These are phyloP conservation scores for Amblyjoppa fuscipennis DNA, from an alignment of 2,888 invertebrate species.

Conservation along the genomic window DNA sequence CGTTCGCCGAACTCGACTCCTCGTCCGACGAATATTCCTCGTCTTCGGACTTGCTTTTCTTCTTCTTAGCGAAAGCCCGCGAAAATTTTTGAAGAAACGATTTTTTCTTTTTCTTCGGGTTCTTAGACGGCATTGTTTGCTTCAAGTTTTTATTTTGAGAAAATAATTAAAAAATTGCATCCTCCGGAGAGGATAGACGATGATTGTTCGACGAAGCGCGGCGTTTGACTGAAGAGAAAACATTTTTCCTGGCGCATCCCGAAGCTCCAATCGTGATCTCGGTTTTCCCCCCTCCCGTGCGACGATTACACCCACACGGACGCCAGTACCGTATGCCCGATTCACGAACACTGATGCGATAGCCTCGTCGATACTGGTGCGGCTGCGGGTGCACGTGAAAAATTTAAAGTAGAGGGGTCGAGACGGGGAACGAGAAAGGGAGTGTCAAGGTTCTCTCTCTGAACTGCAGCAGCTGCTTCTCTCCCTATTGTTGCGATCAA, in stretches of 20 bases:
- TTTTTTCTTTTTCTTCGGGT: conserved; percentile 55
- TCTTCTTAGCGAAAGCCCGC: conserved; percentile 42
- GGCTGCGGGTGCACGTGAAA: not conserved
- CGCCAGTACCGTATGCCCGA: conserved; percentile 21
- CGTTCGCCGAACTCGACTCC: not conserved
- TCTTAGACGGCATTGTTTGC: conserved; percentile 42
- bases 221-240: conserved; percentile 40
- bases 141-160: not conserved
- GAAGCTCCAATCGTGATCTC: conserved; percentile 16
- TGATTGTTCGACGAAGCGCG: conserved; percentile 14
- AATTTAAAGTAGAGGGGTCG: not conserved
- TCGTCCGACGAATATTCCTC: conserved; percentile 27
- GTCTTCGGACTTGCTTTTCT: conserved; percentile 9
- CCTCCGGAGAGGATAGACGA: not conserved
- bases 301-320: conserved; percentile 30
- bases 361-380: not conserved
- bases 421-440: conserved; percentile 3
- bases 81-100: conserved; percentile 57
- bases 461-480: conserved; percentile 8
- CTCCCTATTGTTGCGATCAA: conserved; percentile 5
- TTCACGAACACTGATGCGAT: conserved; percentile 4
- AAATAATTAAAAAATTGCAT: not conserved
- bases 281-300: conserved; percentile 26
- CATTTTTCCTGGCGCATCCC: conserved; percentile 23
- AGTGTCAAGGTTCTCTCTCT: conserved; percentile 35